Percentiles rank a stretch among this genome's conserved stretches.
These are phyloP conservation scores for Sinopyrophorus schimmeli DNA, from an alignment of 2,888 invertebrate species.

Conservation along the genomic window DNA sequence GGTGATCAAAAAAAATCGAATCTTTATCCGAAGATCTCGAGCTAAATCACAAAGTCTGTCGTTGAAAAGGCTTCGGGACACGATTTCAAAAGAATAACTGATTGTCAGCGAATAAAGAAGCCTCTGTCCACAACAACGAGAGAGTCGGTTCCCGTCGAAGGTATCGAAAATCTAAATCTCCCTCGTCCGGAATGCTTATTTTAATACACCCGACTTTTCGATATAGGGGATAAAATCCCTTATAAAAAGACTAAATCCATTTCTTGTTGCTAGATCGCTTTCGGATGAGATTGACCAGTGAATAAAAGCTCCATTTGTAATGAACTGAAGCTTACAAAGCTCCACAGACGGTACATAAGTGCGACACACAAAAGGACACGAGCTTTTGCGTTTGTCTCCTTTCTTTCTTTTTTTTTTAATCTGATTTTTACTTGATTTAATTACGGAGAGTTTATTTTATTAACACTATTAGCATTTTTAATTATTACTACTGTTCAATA, in stretches of 20 bases:
- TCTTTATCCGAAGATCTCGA: conserved; percentile 49
- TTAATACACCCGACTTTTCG: conserved; percentile 38
- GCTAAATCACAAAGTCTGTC: conserved; percentile 51
- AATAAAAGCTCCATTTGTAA: conserved; percentile 56
- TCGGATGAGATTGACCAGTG: conserved; percentile 55
- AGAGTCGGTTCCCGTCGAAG: conserved; percentile 34
- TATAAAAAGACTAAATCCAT: conserved; percentile 47
- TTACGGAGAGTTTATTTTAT: too few species aligned
- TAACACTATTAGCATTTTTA: too few species aligned
- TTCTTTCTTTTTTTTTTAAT: too few species aligned
- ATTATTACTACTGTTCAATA: too few species aligned
- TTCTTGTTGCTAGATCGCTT: conserved; percentile 53
- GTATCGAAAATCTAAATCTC: conserved; percentile 38
- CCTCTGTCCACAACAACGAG: conserved; percentile 40
- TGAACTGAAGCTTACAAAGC: conserved; percentile 51
- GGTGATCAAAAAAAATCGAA: conserved; percentile 48
- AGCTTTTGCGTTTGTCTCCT: conserved; percentile 26
- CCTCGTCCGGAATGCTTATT: conserved; percentile 34
- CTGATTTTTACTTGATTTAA: too few species aligned
- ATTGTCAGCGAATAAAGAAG: conserved; percentile 50
- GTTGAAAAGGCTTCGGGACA: conserved; percentile 52
- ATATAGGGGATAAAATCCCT: conserved; percentile 32
- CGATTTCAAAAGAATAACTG: conserved; percentile 53
- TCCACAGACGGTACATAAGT: conserved; percentile 40
- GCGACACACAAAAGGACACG: conserved; percentile 34